A percentile compares a stretch with the other conserved stretches of the same genome.
phyloP scores from a whole-genome alignment of 2,888 invertebrate species.

The Ornithoptera alexandrae region DNA sequence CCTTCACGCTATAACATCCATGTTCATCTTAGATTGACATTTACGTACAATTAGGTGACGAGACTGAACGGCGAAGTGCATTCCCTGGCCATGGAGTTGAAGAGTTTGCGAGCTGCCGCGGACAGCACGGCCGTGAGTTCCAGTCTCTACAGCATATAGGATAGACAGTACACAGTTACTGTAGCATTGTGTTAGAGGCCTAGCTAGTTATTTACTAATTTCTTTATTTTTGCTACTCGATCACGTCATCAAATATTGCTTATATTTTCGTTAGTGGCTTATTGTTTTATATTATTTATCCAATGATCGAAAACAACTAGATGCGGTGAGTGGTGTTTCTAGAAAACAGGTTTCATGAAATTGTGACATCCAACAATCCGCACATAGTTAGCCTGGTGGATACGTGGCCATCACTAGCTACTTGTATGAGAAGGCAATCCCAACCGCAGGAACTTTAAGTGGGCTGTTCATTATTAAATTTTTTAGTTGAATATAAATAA shows the following conservation, averaged over 20 bases:
- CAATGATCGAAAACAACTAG: no score
- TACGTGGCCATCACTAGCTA: no score
- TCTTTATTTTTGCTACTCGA: not conserved
- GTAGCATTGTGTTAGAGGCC: conserved; percentile 5
- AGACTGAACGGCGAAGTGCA: conserved; percentile 87
- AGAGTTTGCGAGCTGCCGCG: conserved; percentile 57
- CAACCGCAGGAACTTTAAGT: no score
- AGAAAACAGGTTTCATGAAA: no score
- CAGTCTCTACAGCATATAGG: conserved; percentile 72
- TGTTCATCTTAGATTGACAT: conserved; percentile 4
- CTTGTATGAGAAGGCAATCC: no score
- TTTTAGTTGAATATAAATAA: not conserved
- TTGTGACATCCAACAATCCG: no score
- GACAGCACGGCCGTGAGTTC: conserved; percentile 68
- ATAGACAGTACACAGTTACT: conserved; percentile 15
- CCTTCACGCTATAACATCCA: not conserved
- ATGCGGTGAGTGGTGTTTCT: no score
- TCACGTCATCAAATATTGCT: conserved; percentile 1
- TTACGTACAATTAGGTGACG: conserved; percentile 59
- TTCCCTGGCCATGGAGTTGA: conserved; percentile 84
- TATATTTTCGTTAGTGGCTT: not conserved
- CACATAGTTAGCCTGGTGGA: no score
- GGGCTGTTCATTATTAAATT: no score
- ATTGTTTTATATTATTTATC: not conserved
- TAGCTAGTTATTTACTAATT: conserved; percentile 9